Conservation (phyloP, 2,113 vertebrate genomes). For the Pangasianodon hypophthalmus region DNA sequence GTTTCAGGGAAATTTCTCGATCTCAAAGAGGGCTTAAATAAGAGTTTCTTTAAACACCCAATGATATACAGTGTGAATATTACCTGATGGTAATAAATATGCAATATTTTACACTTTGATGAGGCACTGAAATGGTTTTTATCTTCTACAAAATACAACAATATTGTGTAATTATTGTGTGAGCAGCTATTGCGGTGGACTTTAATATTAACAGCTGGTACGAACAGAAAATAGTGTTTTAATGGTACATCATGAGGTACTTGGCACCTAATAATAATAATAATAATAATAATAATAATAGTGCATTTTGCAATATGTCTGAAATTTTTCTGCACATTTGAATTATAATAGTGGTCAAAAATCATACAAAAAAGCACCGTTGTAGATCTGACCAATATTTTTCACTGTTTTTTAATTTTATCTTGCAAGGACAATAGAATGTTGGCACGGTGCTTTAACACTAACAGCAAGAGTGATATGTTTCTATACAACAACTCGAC, state of each 20-base stretch:
- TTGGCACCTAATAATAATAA: background rate
- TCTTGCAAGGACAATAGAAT: background rate
- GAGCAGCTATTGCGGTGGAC: background rate
- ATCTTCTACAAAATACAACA: background rate
- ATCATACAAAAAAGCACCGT: background rate
- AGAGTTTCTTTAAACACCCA: background rate
- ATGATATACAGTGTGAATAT: background rate
- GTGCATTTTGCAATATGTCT: background rate
- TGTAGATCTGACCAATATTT: background rate
- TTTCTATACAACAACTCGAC: background rate
- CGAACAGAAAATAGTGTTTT: background rate
- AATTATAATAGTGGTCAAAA: background rate
- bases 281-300: slow-evolving; percentile 1
- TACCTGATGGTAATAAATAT: background rate
- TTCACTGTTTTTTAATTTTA: background rate
- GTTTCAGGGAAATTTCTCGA: background rate
- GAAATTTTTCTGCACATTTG: background rate
- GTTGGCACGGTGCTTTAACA: background rate
- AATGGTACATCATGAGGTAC: background rate
- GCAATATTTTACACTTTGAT: slow-evolving; percentile 1
- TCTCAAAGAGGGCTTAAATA: background rate
- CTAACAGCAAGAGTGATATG: too few species aligned
- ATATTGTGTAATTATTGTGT: background rate
- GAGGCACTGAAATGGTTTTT: background rate
- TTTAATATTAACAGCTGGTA: background rate